These are phyloP conservation scores for Poliocrania exsul DNA, from an alignment of 2,797 vertebrate genomes.

Conservation along the genomic window DNA sequence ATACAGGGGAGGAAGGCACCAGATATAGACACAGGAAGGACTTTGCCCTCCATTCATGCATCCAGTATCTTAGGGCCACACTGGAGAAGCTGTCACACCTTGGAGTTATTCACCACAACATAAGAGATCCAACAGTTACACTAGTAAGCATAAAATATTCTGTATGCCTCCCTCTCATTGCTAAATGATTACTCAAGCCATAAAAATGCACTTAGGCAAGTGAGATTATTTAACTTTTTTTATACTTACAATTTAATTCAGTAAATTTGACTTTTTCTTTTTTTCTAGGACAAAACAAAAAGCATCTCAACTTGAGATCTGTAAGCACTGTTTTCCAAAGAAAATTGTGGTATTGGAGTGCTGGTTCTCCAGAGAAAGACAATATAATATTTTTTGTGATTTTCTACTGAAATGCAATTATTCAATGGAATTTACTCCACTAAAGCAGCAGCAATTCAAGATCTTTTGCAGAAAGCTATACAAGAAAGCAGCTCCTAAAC, in stretches of 20 bases:
- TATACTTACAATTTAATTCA: neutral
- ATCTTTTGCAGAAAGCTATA: neutral
- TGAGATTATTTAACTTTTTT: neutral
- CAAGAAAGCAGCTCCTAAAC: neutral
- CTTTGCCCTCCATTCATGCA: neutral
- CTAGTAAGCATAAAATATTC: neutral
- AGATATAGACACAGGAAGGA: neutral
- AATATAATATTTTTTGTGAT: neutral
- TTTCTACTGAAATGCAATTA: neutral
- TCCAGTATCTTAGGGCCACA: accelerated
- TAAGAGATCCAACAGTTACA: neutral
- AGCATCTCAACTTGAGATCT: neutral
- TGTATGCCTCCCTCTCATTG: neutral
- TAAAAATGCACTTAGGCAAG: neutral
- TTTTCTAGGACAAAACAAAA: neutral
- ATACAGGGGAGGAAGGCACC: neutral
- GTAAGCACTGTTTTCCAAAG: neutral
- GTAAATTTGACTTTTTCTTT: neutral
- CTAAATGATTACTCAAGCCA: neutral
- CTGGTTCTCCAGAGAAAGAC: neutral
- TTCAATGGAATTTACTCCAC: neutral
- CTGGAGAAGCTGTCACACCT: neutral
- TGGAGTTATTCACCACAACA: neutral
- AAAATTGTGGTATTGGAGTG: neutral
- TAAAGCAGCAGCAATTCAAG: neutral